Evolutionary conservation across 2,113 vertebrate genomes (phyloP), one percentile per base, ranked within the genome.

Genomic region (Cygnus buccinator): DNA sequence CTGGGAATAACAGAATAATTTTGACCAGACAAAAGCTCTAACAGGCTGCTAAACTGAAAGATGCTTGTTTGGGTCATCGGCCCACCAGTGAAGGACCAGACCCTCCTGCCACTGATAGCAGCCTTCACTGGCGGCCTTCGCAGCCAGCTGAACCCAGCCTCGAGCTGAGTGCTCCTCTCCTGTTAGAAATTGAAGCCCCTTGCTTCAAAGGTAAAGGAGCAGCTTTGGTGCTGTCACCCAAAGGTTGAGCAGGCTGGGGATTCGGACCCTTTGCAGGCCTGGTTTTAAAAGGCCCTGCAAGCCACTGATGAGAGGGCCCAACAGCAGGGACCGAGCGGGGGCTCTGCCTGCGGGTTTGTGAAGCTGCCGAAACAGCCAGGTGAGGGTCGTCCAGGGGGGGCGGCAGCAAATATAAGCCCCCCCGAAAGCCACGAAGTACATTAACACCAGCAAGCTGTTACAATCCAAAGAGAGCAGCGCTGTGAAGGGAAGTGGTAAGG

Each of bases 121-220:
- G n/a, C 14, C 84, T 67, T 58, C 88, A 58, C 26, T 35, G 76
- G 8, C 26, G 58, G 54, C 48, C 57, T 61, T 52, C 50, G 10
- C 43, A 28, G 26, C n/a, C 14, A 35, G 50, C 19, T 35, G 29
- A 54, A 46, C 4, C 2, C 33, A 48, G 66, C 11, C 14, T 26
- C 35, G 8, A 13, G 11, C n/a, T 63, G 22, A 15, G 8, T 4
- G 17, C 0, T 0, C 15, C 44, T 18, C 20, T 12, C 3, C 43
- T 68, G 52, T 20, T 63, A 63, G 22, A 72, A 89, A 52, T 3
- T 18, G 43, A 44, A 44, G 20, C 11, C n/a, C 33, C 20, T 3
- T 3, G 16, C 17, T 79, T 46, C 29, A 13, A 11, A 41, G 70
- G 26, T 3, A 41, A 63, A 65, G 80, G 63, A 41, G 66, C 31